These are phyloP conservation scores for Thinocorus orbignyianus DNA, from an alignment of 2,113 vertebrate genomes.

Conservation along the genomic window DNA sequence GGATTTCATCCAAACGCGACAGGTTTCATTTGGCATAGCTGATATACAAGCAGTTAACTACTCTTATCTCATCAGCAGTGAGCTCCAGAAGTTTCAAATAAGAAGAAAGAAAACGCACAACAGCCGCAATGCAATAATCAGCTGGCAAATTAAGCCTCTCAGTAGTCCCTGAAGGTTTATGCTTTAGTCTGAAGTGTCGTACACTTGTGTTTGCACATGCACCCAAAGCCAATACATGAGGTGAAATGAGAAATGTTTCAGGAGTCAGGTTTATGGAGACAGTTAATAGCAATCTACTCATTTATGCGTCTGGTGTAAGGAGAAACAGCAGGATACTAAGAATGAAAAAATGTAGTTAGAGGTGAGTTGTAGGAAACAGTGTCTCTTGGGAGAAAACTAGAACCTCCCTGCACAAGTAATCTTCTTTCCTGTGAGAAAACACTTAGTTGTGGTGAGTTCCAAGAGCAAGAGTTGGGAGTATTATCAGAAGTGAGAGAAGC, in stretches of 20 bases:
- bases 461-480: neutral
- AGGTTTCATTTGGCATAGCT: neutral
- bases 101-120: neutral
- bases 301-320: neutral
- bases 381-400: neutral
- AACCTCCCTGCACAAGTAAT: neutral
- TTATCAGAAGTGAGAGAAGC: neutral
- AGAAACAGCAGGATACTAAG: neutral
- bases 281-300: neutral
- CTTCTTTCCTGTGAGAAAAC: neutral
- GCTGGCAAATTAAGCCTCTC: neutral
- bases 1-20: accelerated
- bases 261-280: neutral
- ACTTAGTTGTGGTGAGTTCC: neutral
- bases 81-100: neutral
- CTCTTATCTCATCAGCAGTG: neutral
- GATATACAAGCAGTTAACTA: neutral
- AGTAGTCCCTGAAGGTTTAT: neutral
- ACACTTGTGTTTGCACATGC: accelerated
- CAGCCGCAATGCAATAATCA: neutral
- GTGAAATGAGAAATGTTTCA: neutral
- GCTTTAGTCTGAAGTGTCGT: neutral
- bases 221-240: neutral
- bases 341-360: neutral
- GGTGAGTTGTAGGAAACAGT: neutral